Percentiles rank a stretch among this genome's conserved stretches.
phyloP scores from a whole-genome alignment of 2,797 vertebrate species.

The Darevskia nairensis region DNA sequence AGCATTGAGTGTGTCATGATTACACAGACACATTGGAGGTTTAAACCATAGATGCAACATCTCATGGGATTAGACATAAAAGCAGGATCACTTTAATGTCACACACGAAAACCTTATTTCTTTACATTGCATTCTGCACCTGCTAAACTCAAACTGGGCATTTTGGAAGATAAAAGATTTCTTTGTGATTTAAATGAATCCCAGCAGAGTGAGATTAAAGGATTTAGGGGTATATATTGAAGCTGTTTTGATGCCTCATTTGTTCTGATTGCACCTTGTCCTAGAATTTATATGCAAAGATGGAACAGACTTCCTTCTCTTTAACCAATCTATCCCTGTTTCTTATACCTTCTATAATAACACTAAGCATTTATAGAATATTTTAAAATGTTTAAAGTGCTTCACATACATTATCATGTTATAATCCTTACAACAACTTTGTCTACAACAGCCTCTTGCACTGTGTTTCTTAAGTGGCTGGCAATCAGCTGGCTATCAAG shows the following conservation, averaged over 20 bases:
- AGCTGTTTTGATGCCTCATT: neutral
- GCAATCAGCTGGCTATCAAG: no score
- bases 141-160: neutral
- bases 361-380: no score
- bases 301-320: no score
- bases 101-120: neutral
- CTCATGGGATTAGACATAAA: neutral
- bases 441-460: no score
- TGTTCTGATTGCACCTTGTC: neutral
- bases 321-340: no score
- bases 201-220: neutral
- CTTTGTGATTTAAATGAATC: neutral
- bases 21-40: no score
- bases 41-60: neutral
- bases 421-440: no score
- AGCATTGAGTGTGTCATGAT: neutral
- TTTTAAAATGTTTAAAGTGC: no score
- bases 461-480: no score
- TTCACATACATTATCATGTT: no score
- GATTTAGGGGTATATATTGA: neutral
- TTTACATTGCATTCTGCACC: neutral
- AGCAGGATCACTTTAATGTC: neutral
- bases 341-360: no score
- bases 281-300: neutral
- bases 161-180: neutral